phyloP scores from a whole-genome alignment of 64 coral and sea anemone genomes.

The Montipora foliosa region DNA sequence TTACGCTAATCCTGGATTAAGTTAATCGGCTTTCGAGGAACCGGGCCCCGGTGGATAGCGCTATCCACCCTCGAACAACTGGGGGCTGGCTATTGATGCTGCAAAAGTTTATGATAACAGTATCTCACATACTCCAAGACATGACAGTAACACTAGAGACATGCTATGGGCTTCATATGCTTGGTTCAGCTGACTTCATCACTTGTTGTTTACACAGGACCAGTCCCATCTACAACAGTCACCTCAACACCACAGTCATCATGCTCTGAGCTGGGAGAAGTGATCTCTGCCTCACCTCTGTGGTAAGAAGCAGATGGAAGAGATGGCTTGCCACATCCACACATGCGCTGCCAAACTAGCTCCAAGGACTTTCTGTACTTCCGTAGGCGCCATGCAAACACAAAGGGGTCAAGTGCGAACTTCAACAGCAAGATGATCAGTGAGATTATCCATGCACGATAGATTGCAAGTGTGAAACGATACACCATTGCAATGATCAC shows the following conservation, averaged over 20 bases:
- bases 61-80: too few relatives aligned
- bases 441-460: slow-evolving; percentile 8
- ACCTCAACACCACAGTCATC: slow-evolving; percentile 5
- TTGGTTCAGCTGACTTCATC: too few relatives aligned
- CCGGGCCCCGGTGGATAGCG: too few relatives aligned
- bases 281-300: not conserved
- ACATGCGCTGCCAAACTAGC: not conserved
- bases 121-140: too few relatives aligned
- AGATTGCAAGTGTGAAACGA: not conserved
- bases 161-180: too few relatives aligned
- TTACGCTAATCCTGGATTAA: too few relatives aligned
- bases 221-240: not conserved
- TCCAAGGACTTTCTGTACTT: slow-evolving; percentile 62
- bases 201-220: not conserved
- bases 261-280: not conserved
- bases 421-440: slow-evolving; percentile 43
- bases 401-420: slow-evolving; percentile 60
- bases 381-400: slow-evolving; percentile 60
- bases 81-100: too few relatives aligned
- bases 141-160: too few relatives aligned
- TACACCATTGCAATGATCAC: not conserved
- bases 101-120: too few relatives aligned
- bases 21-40: too few relatives aligned
- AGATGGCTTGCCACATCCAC: not conserved
- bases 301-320: not conserved